A percentile compares a stretch with the other conserved stretches of the same genome.
Evolutionary conservation across 2,888 invertebrate species (phyloP).

Genomic region (Agrochola lychnidis): DNA sequence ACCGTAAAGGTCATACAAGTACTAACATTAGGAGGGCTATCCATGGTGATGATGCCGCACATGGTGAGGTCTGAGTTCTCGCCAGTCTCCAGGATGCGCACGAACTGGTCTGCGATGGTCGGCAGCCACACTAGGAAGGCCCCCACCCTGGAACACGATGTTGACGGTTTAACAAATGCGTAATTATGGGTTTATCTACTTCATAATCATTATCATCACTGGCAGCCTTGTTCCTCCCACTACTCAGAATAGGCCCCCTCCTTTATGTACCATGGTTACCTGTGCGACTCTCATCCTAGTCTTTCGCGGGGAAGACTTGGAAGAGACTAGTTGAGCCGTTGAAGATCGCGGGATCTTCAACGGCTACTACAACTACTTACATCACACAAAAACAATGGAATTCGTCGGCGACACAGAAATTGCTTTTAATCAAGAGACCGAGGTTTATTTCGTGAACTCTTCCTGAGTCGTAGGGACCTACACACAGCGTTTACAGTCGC

Average conservation of each 20-base stretch:
- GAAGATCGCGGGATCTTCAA: neutral
- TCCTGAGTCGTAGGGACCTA: neutral
- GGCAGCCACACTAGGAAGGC: slow-evolving; percentile 83
- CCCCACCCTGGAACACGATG: slow-evolving; percentile 70
- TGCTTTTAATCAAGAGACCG: neutral
- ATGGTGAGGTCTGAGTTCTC: slow-evolving; percentile 75
- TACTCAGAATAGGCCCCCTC: too few relatives aligned
- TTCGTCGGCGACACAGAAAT: neutral
- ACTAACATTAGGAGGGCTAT: slow-evolving; percentile 68
- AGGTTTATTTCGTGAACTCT: neutral
- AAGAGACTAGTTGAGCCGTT: too few relatives aligned
- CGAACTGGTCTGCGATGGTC: slow-evolving; percentile 79
- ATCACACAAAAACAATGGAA: neutral
- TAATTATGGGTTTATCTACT: neutral
- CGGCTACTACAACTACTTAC: neutral
- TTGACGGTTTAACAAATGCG: neutral
- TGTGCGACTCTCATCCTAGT: neutral
- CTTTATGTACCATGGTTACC: neutral
- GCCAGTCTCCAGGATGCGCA: slow-evolving; percentile 75
- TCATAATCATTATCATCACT: neutral
- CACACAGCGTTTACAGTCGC: neutral
- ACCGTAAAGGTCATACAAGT: neutral
- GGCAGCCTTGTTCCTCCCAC: neutral
- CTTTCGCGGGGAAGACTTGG: neutral
- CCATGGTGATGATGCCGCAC: slow-evolving; percentile 75